Base-by-base conservation (phyloP, 2,113 vertebrate genomes). In the Emydura subglobosa region DNA sequence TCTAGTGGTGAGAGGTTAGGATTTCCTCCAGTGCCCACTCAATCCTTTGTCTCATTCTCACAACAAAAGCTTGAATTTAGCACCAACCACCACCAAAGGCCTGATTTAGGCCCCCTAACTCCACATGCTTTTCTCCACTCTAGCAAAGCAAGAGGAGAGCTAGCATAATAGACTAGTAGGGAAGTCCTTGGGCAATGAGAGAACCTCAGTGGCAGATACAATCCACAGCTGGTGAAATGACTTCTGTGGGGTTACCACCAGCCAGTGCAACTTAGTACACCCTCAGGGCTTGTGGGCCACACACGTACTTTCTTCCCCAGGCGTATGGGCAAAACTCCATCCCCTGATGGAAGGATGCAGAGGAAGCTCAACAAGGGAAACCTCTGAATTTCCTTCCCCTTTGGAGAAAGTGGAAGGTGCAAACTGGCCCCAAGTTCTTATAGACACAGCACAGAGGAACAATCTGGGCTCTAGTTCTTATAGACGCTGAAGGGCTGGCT, bases 371-470 rank as follows among this genome's bases (percentile, higher is more conserved):
- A 42, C 21, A 42, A 25, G 13, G n/a, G n/a, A 74, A 42, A 42
- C 4, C 39, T 74, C 19, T 22, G 19, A 1, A 11, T 82, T 14
- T 0, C 0, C 44, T 50, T 42, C 3, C 29, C 65, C 39, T 34
- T 9, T 4, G 57, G 13, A 47, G 14, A 34, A 65, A 14, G 29
- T 3, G 14, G 27, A 65, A 34, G 59, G 3, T 59, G 29, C 13
- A 65, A 16, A 34, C 59, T 65, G 31, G 31, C 31, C 61, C 31
- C 39, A 39, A 39, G 39, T 39, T 39, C 39, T 39, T 39, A 39
- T 54, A 54, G 53, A 54, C 53, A 54, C 17, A 19, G 53, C 53
- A 54, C 6, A 54, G 17, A 16, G 53, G 53, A 19, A 39, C 34
- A 8, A 10, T 61, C 59, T 5, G 34, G 39, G 11, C 17, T 6